These are phyloP conservation scores for Procambarus clarkii DNA, from an alignment of 1,140 invertebrate species.

Conservation along the genomic window DNA sequence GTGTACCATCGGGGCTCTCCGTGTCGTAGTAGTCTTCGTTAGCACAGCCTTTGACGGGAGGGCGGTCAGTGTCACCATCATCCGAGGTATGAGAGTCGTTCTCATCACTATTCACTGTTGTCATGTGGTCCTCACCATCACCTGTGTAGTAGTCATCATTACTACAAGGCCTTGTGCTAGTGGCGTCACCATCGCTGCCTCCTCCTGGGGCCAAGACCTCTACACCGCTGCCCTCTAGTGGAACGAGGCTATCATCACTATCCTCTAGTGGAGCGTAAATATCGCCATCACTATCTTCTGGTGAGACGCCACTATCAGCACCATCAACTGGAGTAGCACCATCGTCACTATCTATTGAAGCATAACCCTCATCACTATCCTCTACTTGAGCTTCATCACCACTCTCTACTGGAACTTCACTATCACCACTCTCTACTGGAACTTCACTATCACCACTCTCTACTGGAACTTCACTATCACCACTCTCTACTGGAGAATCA, in stretches of 20 bases:
- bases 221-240: slow-evolving; percentile 8
- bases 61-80: background rate
- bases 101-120: no score
- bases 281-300: background rate
- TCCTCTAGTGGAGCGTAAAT: background rate
- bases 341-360: background rate
- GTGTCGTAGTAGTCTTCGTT: background rate
- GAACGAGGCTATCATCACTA: background rate
- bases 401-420: background rate
- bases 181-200: background rate
- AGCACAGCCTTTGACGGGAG: background rate
- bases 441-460: background rate
- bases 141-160: background rate
- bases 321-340: background rate
- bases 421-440: background rate
- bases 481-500: background rate
- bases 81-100: background rate
- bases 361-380: background rate
- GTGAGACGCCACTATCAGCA: background rate
- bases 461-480: background rate
- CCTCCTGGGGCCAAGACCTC: slow-evolving; percentile 4
- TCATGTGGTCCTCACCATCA: no score
- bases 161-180: background rate
- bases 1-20: background rate
- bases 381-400: background rate